Evolutionary conservation across 2,888 invertebrate genomes (phyloP).

Genomic region (Homarus gammarus): DNA sequence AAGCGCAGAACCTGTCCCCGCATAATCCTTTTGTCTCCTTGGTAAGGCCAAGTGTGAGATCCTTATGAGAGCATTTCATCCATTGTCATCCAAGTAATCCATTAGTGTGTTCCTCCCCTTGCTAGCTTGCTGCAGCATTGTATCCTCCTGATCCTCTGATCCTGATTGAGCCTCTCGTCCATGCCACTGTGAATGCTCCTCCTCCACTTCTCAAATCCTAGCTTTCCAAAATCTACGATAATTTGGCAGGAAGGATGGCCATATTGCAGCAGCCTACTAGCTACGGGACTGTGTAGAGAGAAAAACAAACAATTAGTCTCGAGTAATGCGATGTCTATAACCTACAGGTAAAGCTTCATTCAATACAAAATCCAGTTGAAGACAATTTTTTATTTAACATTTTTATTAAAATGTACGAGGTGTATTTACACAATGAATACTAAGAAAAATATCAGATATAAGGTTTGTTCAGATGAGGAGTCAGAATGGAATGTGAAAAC

Average conservation of each 20-base stretch:
- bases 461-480: conserved; percentile 40
- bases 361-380: conserved; percentile 57
- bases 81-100: conserved; percentile 65
- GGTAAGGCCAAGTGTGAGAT: conserved; percentile 50
- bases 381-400: conserved; percentile 51
- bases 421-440: conserved; percentile 51
- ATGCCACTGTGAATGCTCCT: conserved; percentile 62
- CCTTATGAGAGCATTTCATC: conserved; percentile 62
- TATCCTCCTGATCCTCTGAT: conserved; percentile 64
- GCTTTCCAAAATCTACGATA: conserved; percentile 66
- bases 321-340: conserved; percentile 43
- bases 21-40: conserved; percentile 52
- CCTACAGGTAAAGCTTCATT: conserved; percentile 62
- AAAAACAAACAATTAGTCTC: conserved; percentile 71
- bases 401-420: conserved; percentile 52
- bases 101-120: conserved; percentile 64
- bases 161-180: conserved; percentile 63
- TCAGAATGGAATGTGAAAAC: conserved; percentile 69
- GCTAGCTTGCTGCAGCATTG: conserved; percentile 66
- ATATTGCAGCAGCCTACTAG: conserved; percentile 73
- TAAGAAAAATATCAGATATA: conserved; percentile 51
- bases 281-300: conserved; percentile 72
- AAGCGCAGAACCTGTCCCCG: conserved; percentile 44
- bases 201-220: conserved; percentile 73
- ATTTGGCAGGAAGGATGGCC: conserved; percentile 66